A percentile compares a stretch with the other conserved stretches of the same genome.
These are phyloP conservation scores for Meleagris gallopavo DNA, from an alignment of 2,113 vertebrate genomes.

Conservation along the genomic window DNA sequence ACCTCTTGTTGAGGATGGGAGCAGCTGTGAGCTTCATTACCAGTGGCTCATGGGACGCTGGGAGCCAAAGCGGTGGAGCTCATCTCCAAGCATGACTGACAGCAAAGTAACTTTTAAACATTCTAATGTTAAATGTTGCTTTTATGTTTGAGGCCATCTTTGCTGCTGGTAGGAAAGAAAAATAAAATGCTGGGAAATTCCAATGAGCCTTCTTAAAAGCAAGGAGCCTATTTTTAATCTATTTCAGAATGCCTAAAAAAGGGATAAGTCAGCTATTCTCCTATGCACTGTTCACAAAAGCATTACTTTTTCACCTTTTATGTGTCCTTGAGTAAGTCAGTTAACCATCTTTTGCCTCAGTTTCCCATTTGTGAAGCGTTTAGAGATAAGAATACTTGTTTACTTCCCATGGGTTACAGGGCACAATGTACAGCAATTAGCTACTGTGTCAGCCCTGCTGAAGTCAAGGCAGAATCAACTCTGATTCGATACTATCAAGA, in stretches of 20 bases:
- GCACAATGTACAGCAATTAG: background rate
- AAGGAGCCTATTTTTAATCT: background rate
- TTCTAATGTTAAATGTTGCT: background rate
- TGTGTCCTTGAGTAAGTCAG: background rate
- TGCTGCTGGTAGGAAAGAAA: background rate
- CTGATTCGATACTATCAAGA: background rate
- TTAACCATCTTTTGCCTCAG: conserved; percentile 7
- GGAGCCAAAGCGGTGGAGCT: background rate
- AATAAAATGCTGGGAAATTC: background rate
- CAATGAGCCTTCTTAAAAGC: background rate
- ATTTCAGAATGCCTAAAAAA: background rate
- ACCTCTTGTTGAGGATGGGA: background rate
- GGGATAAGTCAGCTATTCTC: background rate
- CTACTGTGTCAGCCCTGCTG: background rate
- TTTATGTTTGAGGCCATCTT: background rate
- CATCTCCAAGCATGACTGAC: background rate
- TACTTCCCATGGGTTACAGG: background rate
- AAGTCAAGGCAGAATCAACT: background rate
- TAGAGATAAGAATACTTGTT: background rate
- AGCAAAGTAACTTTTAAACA: background rate
- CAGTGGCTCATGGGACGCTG: rapidly evolving
- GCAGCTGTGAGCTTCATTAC: background rate
- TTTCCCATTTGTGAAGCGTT: conserved; percentile 18
- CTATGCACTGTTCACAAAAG: background rate
- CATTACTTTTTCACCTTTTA: background rate